A percentile compares a stretch with the other conserved stretches of the same genome.
Evolutionary conservation across 1,140 invertebrate genomes (phyloP).

Genomic region (honey bee (Apis mellifera)): DNA sequence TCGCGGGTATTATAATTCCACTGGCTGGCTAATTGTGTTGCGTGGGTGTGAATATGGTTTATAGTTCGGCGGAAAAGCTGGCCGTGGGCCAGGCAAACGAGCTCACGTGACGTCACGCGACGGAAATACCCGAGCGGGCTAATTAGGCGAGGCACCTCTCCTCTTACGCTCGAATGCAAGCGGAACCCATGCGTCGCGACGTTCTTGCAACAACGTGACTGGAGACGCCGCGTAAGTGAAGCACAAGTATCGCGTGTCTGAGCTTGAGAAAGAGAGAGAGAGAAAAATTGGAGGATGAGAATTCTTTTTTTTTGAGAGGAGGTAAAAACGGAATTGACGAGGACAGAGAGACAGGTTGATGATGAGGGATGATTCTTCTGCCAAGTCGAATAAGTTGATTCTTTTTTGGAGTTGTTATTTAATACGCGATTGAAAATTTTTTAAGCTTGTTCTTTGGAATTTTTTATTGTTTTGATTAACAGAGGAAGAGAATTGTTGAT

Average conservation of each 20-base stretch:
- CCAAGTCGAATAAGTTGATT: too few relatives aligned
- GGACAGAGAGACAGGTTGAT: too few relatives aligned
- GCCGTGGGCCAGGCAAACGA: constrained; percentile 78
- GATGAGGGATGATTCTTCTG: too few relatives aligned
- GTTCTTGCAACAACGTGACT: constrained; percentile 42
- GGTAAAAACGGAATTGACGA: too few relatives aligned
- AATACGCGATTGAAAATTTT: too few relatives aligned
- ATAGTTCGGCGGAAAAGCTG: constrained; percentile 80
- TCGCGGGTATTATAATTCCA: constrained; percentile 75
- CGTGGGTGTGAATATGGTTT: constrained; percentile 81
- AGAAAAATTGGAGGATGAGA: too few relatives aligned
- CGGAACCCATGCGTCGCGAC: constrained; percentile 76
- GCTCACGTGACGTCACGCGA: constrained; percentile 80
- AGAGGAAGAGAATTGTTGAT: too few relatives aligned
- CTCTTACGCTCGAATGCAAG: constrained; percentile 77
- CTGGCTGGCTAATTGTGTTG: constrained; percentile 78
- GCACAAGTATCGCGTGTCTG: constrained; percentile 6
- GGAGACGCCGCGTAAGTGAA: constrained; percentile 8
- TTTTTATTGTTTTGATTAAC: too few relatives aligned
- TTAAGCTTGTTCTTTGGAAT: too few relatives aligned
- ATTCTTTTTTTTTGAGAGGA: too few relatives aligned
- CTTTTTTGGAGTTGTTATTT: too few relatives aligned
- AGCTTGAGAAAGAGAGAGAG: not conserved
- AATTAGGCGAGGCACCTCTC: constrained; percentile 79
- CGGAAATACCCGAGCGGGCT: constrained; percentile 79